phyloP scores from a whole-genome alignment of 2,113 vertebrate genomes.

The Grammomys surdaster region DNA sequence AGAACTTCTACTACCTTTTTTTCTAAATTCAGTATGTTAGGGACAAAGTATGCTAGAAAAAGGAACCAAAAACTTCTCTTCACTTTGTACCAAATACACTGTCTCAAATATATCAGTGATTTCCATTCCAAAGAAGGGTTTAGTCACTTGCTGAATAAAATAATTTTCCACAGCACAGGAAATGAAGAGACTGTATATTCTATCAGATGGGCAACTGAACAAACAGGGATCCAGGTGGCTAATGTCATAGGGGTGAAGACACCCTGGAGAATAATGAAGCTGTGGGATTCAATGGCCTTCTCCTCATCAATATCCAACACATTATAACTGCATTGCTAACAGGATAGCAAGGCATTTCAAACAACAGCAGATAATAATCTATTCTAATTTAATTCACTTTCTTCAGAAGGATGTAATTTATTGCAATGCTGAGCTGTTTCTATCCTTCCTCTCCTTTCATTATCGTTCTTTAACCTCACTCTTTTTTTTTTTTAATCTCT shows the following conservation, averaged over 20 bases:
- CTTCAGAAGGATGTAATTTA: conserved; percentile 68
- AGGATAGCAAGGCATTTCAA: conserved; percentile 51
- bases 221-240: conserved; percentile 78
- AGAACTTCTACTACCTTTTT: conserved; percentile 2
- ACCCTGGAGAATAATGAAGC: conserved; percentile 68
- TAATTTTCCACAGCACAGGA: conserved; percentile 75
- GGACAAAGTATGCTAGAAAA: conserved; percentile 55
- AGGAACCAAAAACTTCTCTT: conserved; percentile 58
- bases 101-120: conserved; percentile 65
- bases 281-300: conserved; percentile 59
- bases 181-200: conserved; percentile 73
- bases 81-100: conserved; percentile 60
- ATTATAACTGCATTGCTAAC: conserved; percentile 71
- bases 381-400: conserved; percentile 67
- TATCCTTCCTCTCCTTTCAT: conserved; percentile 73
- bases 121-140: conserved; percentile 74
- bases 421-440: conserved; percentile 57
- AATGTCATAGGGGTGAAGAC: conserved; percentile 72
- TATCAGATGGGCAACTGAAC: conserved; percentile 80
- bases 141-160: conserved; percentile 74
- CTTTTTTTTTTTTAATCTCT: background rate
- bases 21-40: background rate
- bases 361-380: conserved; percentile 68
- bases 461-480: conserved; percentile 62
- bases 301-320: conserved; percentile 70